phyloP scores from a whole-genome alignment of 1,140 invertebrate species.

The Drosophila punjabiensis region DNA sequence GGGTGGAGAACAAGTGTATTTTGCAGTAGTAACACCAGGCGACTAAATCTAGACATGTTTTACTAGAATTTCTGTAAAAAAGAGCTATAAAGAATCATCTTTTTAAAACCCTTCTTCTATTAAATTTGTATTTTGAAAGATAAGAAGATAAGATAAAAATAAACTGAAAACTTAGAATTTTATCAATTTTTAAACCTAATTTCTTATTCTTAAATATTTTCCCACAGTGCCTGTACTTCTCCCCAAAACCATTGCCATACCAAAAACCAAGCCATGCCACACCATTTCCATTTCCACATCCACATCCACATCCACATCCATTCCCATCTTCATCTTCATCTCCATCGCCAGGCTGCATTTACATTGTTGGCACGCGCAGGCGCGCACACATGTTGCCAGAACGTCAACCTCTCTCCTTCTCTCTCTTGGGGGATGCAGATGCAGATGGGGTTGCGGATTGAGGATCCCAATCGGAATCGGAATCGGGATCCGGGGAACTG shows the following conservation, averaged over 20 bases:
- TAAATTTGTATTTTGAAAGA: background rate
- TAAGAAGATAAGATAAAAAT: background rate
- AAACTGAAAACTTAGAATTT: background rate
- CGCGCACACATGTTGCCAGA: constrained; percentile 75
- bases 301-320: constrained; percentile 13
- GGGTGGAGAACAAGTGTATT: background rate
- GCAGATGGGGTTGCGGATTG: constrained; percentile 3
- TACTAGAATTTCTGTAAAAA: background rate
- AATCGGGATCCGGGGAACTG: constrained; percentile 15
- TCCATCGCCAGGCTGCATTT: constrained; percentile 57
- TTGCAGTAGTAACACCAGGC: no score
- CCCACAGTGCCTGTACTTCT: constrained; percentile 1
- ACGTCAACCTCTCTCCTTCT: constrained; percentile 41
- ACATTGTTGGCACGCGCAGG: constrained; percentile 80
- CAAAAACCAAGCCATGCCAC: constrained; percentile 2
- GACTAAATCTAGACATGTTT: background rate
- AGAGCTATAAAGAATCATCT: no score
- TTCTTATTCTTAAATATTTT: background rate
- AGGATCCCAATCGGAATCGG: constrained; percentile 1
- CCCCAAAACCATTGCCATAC: constrained; percentile 16
- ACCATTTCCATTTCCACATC: constrained; percentile 14
- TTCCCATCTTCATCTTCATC: constrained; percentile 19
- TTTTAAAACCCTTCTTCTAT: no score
- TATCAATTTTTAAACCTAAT: background rate
- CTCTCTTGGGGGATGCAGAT: constrained; percentile 22